Base-by-base conservation (phyloP, 2,113 vertebrate genomes). In the Salminus brasiliensis region DNA sequence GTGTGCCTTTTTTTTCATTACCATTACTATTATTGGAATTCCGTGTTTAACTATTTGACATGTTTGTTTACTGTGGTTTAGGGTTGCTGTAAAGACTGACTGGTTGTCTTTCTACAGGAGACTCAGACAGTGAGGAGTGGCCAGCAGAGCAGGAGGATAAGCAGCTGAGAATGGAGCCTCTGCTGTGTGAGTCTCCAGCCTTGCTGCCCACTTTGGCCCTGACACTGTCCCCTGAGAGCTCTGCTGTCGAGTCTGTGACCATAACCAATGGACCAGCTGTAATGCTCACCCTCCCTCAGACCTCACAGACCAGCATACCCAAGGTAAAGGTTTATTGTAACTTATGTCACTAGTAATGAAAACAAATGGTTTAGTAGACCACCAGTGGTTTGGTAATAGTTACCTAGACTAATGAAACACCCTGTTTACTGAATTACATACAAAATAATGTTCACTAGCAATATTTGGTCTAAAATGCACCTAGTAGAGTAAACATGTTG, bases 41-140 rank as follows among this genome's bases (percentile, higher is more conserved):
- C n/a, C n/a, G n/a, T n/a, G n/a, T n/a, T n/a, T n/a, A n/a, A n/a
- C n/a, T n/a, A n/a, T n/a, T n/a, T n/a, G n/a, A n/a, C n/a, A n/a
- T n/a, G n/a, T 2, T 36, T 36, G 12, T 9, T 11, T 43, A 43
- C 12, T 43, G 5, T 3, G 12, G 1, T 11, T 43, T 11, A 27
- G 7, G 21, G 30, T 10, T 60, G 32, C 5, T 27, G 3, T 39
- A 30, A 13, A 5, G 27, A 27, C 3, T 53, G 9, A 23, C 25
- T 23, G 67, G 39, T 3, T 2, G n/a, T 27, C 10, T 45, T 9
- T 62, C 27, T 63, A 49, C 79, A 93, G 93, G 93, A 70, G 96
- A 98, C 59, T 92, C 94, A 0, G 94, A 97, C 27, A 89, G 88
- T 62, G 96, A 97, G 25, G 89, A 96, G 49, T 99, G 98, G 98